Percentiles rank a stretch among this genome's conserved stretches.
phyloP scores from a whole-genome alignment of 2,797 vertebrate species.

The Sparidentex hasta region DNA sequence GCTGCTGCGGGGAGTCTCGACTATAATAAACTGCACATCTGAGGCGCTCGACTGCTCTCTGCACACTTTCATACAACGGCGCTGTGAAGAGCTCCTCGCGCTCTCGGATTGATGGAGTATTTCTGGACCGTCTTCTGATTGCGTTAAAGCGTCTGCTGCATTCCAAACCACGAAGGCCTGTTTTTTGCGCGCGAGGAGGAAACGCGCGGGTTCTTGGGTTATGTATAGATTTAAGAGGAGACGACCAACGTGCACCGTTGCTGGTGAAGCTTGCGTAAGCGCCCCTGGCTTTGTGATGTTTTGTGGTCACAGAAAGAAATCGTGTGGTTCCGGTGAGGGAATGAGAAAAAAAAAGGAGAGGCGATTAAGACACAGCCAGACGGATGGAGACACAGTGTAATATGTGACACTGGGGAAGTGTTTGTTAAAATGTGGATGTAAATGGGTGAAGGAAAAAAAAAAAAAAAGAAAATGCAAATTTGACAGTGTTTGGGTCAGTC shows the following conservation, averaged over 20 bases:
- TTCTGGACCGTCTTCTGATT: constrained; percentile 35
- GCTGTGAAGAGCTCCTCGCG: constrained; percentile 27
- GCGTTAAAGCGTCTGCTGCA: constrained; percentile 8
- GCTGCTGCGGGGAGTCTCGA: constrained; percentile 23
- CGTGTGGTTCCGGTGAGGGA: constrained; percentile 22
- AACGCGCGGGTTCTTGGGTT: constrained; percentile 5
- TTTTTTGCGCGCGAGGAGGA: constrained; percentile 3
- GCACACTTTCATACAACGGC: constrained; percentile 19
- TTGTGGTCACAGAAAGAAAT: constrained; percentile 16
- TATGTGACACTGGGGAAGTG: constrained; percentile 31
- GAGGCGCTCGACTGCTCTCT: constrained; percentile 9
- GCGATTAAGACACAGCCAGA: constrained; percentile 36
- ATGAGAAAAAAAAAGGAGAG: constrained; percentile 23
- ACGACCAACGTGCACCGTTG: background rate
- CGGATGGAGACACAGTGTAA: constrained; percentile 18
- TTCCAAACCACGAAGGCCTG: background rate
- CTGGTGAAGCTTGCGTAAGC: constrained; percentile 21
- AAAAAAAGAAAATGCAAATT: constrained; percentile 49
- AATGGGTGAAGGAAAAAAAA: constrained; percentile 39
- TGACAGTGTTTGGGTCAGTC: constrained; percentile 44
- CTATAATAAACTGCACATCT: constrained; percentile 45
- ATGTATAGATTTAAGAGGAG: constrained; percentile 1
- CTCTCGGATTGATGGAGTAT: constrained; percentile 38
- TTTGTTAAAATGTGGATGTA: constrained; percentile 50
- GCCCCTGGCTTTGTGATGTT: constrained; percentile 2